A percentile compares a stretch with the other conserved stretches of the same genome.
Evolutionary conservation across 2,113 vertebrate species (phyloP).

Genomic region (Chionis minor): DNA sequence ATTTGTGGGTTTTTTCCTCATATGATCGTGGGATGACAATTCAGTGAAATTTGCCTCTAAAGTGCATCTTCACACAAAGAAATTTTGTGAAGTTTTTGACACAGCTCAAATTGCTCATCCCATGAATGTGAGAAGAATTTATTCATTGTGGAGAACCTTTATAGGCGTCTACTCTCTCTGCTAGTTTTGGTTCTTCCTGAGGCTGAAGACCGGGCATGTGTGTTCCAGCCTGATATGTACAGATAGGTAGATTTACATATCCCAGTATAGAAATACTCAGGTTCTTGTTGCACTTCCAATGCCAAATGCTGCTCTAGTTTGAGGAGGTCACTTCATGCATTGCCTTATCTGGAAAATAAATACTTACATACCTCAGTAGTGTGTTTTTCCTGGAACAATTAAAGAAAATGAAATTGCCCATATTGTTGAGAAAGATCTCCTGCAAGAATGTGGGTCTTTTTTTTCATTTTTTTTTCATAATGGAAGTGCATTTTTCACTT

Average conservation of each 20-base stretch:
- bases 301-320: not conserved
- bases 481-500: not conserved
- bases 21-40: not conserved
- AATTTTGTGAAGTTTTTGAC: not conserved
- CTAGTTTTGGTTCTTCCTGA: not conserved
- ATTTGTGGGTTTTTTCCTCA: not conserved
- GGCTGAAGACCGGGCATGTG: not conserved
- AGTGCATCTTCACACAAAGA: not conserved
- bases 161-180: not conserved
- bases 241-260: not conserved
- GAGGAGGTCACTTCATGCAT: not conserved
- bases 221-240: not conserved
- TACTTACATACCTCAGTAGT: not conserved
- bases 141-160: not conserved
- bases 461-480: not conserved
- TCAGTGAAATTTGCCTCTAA: not conserved
- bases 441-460: not conserved
- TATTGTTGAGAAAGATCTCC: not conserved
- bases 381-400: not conserved
- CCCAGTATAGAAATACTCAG: not conserved
- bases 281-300: not conserved
- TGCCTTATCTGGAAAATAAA: not conserved
- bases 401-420: not conserved
- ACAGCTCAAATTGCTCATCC: not conserved
- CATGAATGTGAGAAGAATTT: not conserved